Conservation (phyloP, 2,113 vertebrate genomes). For the Chlorodrepanis virens region DNA sequence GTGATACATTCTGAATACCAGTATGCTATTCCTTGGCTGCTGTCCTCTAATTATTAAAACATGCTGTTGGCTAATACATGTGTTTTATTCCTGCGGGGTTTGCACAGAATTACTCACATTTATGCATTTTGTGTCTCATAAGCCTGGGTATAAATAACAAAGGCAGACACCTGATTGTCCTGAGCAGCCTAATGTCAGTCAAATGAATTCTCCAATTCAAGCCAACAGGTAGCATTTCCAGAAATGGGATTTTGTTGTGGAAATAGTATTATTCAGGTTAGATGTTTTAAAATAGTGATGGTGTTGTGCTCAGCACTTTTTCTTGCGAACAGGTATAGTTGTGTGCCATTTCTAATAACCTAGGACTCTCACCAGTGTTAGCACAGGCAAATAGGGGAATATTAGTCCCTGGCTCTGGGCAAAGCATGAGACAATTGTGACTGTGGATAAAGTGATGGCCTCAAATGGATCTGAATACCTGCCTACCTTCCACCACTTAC, state of each 20-base stretch:
- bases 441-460: background rate
- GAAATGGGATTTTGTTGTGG: background rate
- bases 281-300: background rate
- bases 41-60: constrained; percentile 43
- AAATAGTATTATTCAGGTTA: background rate
- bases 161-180: background rate
- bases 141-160: background rate
- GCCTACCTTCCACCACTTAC: background rate
- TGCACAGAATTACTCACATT: constrained; percentile 11
- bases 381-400: background rate
- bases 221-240: background rate
- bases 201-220: background rate
- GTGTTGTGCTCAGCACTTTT: background rate
- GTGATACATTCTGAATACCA: background rate
- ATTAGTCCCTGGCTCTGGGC: background rate
- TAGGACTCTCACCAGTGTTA: background rate
- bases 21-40: constrained; percentile 3
- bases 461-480: background rate
- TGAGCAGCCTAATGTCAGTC: background rate
- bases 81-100: background rate
- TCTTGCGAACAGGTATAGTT: background rate
- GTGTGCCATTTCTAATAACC: background rate
- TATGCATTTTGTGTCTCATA: constrained; percentile 9
- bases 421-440: background rate
- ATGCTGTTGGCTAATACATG: background rate